Evolutionary conservation across 2,888 invertebrate genomes (phyloP), one percentile per base, ranked within the genome.

Genomic region (Tolmerus cingulatus): DNA sequence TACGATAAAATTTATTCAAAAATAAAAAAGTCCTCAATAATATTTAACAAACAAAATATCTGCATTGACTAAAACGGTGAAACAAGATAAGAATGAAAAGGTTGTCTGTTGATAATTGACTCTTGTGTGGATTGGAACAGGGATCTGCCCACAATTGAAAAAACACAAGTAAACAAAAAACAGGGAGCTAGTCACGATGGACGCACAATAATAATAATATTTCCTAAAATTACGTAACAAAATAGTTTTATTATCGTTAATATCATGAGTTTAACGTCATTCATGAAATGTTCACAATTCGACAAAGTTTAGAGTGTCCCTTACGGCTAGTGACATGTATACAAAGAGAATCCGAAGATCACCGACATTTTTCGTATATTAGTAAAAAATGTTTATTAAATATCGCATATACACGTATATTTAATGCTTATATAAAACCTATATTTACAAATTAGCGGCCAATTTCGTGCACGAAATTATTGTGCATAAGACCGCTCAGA

Each of bases 201-300:
- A 66, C 66, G 66, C 66, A 66, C 66, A 66, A 66, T 66, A 66
- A 66, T 55, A 55, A 55, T 66, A 66, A 66, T 66, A 66, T 40
- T 27, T 76, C 55, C 55, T 81, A 81, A 81, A 81, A 81, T 51
- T 81, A 81, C 34, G 81, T 81, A 81, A 81, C 81, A 81, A 81
- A 81, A 81, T 81, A 81, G 51, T 81, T 46, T 81, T 81, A 37
- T 81, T 51, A 81, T 37, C 81, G 34, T 81, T 81, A 81, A 81
- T 81, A 81, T 81, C 81, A 81, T 81, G 23, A 51, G 46, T 81
- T 81, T 55, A 81, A 81, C 51, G 81, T 81, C 81, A 81, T 81
- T 55, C 43, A 81, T 55, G 27, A 81, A 81, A 81, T 55, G 76
- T 40, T 76, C 76, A 40, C 76, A 76, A 37, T 76, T 76, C 76